Base-by-base conservation (phyloP, 2,888 invertebrate species). In the Drepanosiphum platanoidis region DNA sequence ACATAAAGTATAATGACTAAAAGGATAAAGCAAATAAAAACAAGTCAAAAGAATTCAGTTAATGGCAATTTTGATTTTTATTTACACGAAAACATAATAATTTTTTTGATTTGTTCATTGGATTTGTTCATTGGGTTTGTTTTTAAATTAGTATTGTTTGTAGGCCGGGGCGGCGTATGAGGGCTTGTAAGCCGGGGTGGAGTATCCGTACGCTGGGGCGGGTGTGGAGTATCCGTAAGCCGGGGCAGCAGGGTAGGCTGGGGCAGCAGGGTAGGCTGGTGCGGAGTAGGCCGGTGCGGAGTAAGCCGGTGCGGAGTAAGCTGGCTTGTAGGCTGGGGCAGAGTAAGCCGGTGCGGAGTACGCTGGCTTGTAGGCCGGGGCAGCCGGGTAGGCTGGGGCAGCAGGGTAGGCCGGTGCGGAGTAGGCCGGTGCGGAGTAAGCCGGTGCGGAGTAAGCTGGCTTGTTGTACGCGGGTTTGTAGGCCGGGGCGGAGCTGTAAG, bases 381-480 rank as follows among this genome's bases (percentile, higher is more conserved):
- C 74, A 11, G 74, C 46, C n/a, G 75, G 58, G 2, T n/a, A n/a
- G n/a, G n/a, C n/a, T n/a, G n/a, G n/a, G n/a, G n/a, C n/a, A 34
- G 74, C 46, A n/a, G n/a, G n/a, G n/a, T n/a, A n/a, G n/a, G n/a
- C n/a, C n/a, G n/a, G n/a, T n/a, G n/a, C n/a, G n/a, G n/a, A n/a
- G n/a, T n/a, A n/a, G n/a, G n/a, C 58, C 2, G 74, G 58, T 7
- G 72, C 42, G n/a, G 75, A 32, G 1, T 22, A 3, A 32, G 72
- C 42, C 36, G 72, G 72, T 42, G 42, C 42, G 52, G 88, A n/a
- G 71, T 58, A 58, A 9, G 88, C 88, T 58, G 86, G 81, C 0
- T 70, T 27, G 8, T 86, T 46, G 64, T 77, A 77, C 9, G 77
- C 61, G 13, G 77, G 77, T 8, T 61, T 77, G 64, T 78, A 78